phyloP scores from a whole-genome alignment of 2,888 invertebrate species.

The Leuctra nigra region DNA sequence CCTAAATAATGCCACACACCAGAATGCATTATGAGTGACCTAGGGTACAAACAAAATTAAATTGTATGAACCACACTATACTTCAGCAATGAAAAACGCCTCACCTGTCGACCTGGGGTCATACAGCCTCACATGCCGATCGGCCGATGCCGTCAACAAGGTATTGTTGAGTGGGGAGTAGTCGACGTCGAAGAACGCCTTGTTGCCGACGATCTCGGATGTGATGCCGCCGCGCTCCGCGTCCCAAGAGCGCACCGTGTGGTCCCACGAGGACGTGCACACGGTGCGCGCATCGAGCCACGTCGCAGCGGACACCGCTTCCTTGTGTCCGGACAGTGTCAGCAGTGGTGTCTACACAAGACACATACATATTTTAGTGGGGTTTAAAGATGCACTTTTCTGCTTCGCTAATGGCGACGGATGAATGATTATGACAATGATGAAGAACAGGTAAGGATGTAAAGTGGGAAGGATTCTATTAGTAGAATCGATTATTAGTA shows the following conservation, averaged over 20 bases:
- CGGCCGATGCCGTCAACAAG: conserved; percentile 82
- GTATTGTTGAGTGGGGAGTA: conserved; percentile 70
- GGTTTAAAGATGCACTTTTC: no score
- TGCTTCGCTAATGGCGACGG: no score
- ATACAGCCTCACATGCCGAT: conserved; percentile 83
- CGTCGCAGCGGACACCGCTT: conserved; percentile 75
- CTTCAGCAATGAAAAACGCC: conserved; percentile 24
- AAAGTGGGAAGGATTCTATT: no score
- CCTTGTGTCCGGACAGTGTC: conserved; percentile 88
- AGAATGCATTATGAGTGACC: no score
- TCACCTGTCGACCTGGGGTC: conserved; percentile 83
- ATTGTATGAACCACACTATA: no score
- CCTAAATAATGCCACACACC: no score
- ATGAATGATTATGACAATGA: no score
- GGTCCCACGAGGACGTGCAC: conserved; percentile 91
- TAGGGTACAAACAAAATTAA: conserved; percentile 1
- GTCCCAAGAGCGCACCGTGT: conserved; percentile 93
- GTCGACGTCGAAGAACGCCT: conserved; percentile 81
- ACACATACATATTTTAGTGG: no score
- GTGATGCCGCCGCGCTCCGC: conserved; percentile 76
- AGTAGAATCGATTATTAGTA: no score
- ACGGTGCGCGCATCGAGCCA: conserved; percentile 72
- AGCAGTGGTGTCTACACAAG: conserved; percentile 62
- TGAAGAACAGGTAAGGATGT: no score
- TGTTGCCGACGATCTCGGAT: conserved; percentile 77